Percentiles rank a stretch among this genome's conserved stretches.
These are phyloP conservation scores for Coregonus clupeaformis DNA, from an alignment of 2,113 vertebrate genomes.

Conservation along the genomic window DNA sequence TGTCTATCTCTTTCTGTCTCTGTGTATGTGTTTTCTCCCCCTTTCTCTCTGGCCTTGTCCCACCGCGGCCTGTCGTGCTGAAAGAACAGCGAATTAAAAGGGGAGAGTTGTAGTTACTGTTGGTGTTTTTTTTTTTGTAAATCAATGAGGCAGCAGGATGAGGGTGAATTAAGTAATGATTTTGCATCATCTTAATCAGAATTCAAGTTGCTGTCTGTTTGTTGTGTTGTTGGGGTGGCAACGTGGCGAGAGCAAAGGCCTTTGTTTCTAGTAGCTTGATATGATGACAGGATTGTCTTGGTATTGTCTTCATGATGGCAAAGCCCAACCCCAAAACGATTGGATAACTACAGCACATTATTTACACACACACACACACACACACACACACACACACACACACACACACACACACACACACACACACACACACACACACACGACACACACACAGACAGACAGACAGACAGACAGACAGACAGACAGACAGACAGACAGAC, in stretches of 20 bases:
- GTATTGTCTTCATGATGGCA: background rate
- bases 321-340: background rate
- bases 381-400: background rate
- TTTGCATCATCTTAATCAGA: too few species aligned
- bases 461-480: too few species aligned
- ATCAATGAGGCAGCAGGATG: conserved; percentile 51
- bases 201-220: background rate
- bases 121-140: conserved; percentile 23
- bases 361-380: background rate
- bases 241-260: background rate
- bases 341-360: background rate
- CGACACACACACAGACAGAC: background rate
- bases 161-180: too few species aligned
- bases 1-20: background rate
- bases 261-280: background rate
- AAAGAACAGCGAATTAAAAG: conserved; percentile 55
- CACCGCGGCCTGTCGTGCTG: conserved; percentile 50
- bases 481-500: too few species aligned
- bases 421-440: background rate
- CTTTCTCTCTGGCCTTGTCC: too few species aligned
- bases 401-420: background rate
- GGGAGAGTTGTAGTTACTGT: conserved; percentile 31
- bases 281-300: background rate
- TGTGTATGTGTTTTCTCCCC: too few species aligned
- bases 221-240: background rate